A percentile compares a stretch with the other conserved stretches of the same genome.
phyloP scores from a whole-genome alignment of 2,797 vertebrate genomes.

The Anomalospiza imberbis region DNA sequence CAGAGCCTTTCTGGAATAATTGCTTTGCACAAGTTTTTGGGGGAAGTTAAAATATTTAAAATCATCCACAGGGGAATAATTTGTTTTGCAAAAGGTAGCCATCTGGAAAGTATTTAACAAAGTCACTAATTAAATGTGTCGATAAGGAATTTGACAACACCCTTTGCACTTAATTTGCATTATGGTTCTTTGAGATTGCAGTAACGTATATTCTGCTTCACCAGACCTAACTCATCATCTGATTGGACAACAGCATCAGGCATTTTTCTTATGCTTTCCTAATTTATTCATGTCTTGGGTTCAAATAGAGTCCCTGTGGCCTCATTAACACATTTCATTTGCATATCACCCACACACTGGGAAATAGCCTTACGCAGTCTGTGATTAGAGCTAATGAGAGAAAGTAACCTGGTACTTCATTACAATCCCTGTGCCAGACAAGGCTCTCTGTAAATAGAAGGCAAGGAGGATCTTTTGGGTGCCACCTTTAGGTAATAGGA shows the following conservation, averaged over 20 bases:
- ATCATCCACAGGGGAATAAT: neutral
- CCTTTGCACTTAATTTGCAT: slow-evolving; percentile 16
- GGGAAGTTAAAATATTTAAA: slow-evolving; percentile 21
- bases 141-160: slow-evolving; percentile 39
- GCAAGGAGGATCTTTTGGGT: neutral
- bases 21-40: neutral
- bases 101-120: slow-evolving; percentile 32
- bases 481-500: slow-evolving; percentile 38
- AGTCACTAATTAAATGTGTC: slow-evolving; percentile 58
- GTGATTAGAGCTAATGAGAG: neutral
- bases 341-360: neutral
- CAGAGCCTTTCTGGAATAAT: neutral
- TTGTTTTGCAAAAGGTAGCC: slow-evolving; percentile 23
- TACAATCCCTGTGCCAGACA: neutral
- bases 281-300: slow-evolving; percentile 1
- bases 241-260: neutral
- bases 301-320: slow-evolving; percentile 20
- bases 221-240: neutral
- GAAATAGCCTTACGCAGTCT: neutral
- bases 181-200: neutral
- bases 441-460: slow-evolving; percentile 28
- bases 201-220: neutral
- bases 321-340: slow-evolving; percentile 39
- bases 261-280: neutral
- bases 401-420: slow-evolving; percentile 28